Conservation (phyloP, 2,888 invertebrate species). For the Lithophane socia region DNA sequence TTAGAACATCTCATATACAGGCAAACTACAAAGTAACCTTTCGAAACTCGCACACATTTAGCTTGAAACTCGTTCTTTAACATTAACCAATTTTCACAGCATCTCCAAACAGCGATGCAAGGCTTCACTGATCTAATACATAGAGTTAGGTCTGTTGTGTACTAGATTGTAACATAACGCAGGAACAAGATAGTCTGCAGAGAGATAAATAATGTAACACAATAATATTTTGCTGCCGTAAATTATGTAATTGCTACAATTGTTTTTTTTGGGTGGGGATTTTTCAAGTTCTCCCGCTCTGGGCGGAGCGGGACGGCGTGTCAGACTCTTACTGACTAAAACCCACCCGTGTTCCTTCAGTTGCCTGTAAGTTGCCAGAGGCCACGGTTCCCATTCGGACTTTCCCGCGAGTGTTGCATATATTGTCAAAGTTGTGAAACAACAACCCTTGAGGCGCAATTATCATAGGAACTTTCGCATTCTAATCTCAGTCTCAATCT, state of each 20-base stretch:
- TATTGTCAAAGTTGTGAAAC: background rate
- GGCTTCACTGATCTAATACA: conserved; percentile 41
- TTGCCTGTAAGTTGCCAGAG: no score
- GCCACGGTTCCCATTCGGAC: no score
- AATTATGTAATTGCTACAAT: background rate
- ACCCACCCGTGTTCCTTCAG: no score
- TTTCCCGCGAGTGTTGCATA: background rate
- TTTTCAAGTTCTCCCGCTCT: no score
- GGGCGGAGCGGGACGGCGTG: no score
- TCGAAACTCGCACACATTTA: conserved; percentile 1
- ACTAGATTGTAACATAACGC: conserved; percentile 22
- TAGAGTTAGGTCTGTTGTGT: conserved; percentile 16
- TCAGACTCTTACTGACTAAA: no score
- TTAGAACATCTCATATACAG: background rate
- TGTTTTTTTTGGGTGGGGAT: no score
- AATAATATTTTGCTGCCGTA: background rate
- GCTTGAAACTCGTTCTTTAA: conserved; percentile 18
- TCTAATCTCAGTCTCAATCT: no score
- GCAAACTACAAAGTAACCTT: conserved; percentile 13
- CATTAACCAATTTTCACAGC: conserved; percentile 40
- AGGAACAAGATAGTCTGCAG: conserved; percentile 6
- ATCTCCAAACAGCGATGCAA: conserved; percentile 43
- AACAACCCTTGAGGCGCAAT: background rate
- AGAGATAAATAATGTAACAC: background rate
- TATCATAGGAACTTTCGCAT: no score